Conservation (phyloP, 2,888 invertebrate species). For the Mesorhabditis belari region DNA sequence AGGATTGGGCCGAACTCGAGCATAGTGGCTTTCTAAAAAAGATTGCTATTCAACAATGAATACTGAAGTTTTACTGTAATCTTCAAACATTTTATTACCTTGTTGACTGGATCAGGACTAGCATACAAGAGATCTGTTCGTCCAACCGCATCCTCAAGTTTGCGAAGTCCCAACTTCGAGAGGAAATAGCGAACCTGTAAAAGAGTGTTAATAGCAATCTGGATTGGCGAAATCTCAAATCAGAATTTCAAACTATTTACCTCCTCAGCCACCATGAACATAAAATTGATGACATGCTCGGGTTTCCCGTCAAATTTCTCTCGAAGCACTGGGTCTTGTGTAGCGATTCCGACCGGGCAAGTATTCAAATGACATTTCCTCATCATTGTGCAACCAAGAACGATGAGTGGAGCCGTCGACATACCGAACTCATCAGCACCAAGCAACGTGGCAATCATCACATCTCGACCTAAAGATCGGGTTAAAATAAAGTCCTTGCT, state of each 20-base stretch:
- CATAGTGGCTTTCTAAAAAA: conserved; percentile 69
- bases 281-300: conserved; percentile 91
- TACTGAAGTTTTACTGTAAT: no score
- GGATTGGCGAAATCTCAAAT: no score
- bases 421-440: conserved; percentile 98
- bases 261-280: conserved; percentile 96
- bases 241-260: no score
- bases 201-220: no score
- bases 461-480: conserved; percentile 70
- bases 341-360: conserved; percentile 96
- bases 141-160: conserved; percentile 46
- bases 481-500: conserved; percentile 4
- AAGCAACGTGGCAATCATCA: conserved; percentile 84
- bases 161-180: conserved; percentile 80
- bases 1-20: conserved; percentile 78
- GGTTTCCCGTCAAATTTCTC: conserved; percentile 96
- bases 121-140: conserved; percentile 75
- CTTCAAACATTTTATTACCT: no score
- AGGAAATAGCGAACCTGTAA: conserved; percentile 71
- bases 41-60: background rate
- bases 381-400: conserved; percentile 99
- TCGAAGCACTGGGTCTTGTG: conserved; percentile 84
- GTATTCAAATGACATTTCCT: conserved; percentile 97
- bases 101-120: conserved; percentile 65
- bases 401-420: conserved; percentile 94